Evolutionary conservation across 2,797 vertebrate species (phyloP), one percentile per base, ranked within the genome.

Genomic region (Alcedo quadribrachys): DNA sequence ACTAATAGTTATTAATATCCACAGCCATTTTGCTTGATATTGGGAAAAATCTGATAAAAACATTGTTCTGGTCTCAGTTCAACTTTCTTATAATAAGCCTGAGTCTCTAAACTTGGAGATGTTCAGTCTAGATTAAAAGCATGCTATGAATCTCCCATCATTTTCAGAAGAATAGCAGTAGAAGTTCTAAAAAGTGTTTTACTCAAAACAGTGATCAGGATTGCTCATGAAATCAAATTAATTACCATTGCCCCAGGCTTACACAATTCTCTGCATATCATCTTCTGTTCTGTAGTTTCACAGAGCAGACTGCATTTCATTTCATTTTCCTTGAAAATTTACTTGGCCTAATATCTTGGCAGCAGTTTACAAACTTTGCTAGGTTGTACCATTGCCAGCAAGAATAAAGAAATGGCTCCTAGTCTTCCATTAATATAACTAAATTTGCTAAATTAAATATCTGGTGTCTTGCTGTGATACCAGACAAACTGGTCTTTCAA

Each of bases 351-450:
- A 69, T 87, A 58, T 78, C 78, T 86, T 77, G 87, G 87, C 78
- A 70, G 54, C 42, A 40, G 30, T 73, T 80, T 50, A 42, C 57
- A 93, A 63, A 62, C 54, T 95, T 94, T 89, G 33, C 79, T 77
- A 67, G 61, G 50, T 88, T 93, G 50, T 68, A 28, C 20, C 4
- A 7, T 89, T 94, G 48, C 81, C 89, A 92, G 35, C 42, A 92
- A 81, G 81, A 65, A 81, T 86, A 78, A 84, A 82, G 55, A 84
- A 79, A 83, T 53, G 18, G 12, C 50, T 92, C 46, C 68, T n/a
- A 68, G 25, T 87, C 85, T 95, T 95, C 85, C 82, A 54, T 79
- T 46, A 87, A 75, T 68, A 85, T 68, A 93, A 81, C 33, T 90
- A 65, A 62, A 37, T 87, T 90, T 94, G 16, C 67, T 89, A 78